phyloP scores from a whole-genome alignment of 1,140 invertebrate genomes.

The Sminthurides bifidus region DNA sequence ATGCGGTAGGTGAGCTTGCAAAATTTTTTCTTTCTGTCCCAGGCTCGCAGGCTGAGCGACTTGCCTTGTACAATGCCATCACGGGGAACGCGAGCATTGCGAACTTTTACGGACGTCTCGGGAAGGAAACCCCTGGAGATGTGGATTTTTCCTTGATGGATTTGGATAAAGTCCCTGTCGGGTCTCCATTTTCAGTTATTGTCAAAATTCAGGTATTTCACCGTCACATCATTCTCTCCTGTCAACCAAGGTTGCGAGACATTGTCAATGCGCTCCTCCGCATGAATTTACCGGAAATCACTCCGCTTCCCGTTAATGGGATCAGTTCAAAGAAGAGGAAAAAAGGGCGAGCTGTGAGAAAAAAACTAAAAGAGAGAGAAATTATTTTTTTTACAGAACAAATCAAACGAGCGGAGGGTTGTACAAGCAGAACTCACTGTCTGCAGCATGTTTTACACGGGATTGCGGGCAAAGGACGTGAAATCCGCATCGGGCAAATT shows the following conservation, averaged over 20 bases:
- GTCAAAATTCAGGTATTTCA: conserved; percentile 48
- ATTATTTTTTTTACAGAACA: conserved; percentile 40
- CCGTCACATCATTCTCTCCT: too few species aligned
- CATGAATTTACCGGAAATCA: too few species aligned
- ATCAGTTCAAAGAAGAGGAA: too few species aligned
- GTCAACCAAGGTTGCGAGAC: too few species aligned
- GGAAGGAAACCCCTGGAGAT: conserved; percentile 42
- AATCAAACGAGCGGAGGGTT: conserved; percentile 47
- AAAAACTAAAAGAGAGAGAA: background rate
- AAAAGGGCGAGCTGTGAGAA: too few species aligned
- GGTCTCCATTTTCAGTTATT: conserved; percentile 51
- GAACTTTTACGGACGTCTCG: conserved; percentile 39
- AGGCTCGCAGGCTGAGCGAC: conserved; percentile 51
- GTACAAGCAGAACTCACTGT: conserved; percentile 52
- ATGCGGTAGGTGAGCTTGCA: too few species aligned
- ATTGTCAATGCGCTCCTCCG: too few species aligned
- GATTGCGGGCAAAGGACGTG: conserved; percentile 52
- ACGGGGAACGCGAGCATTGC: conserved; percentile 51
- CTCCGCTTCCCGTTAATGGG: too few species aligned
- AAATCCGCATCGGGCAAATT: conserved; percentile 55
- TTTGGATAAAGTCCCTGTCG: conserved; percentile 53
- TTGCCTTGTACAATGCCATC: conserved; percentile 55
- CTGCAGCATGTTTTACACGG: conserved; percentile 63
- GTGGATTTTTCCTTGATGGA: conserved; percentile 55
- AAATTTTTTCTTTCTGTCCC: conserved; percentile 13